phyloP scores from a whole-genome alignment of 2,113 vertebrate genomes.

The Columba livia region DNA sequence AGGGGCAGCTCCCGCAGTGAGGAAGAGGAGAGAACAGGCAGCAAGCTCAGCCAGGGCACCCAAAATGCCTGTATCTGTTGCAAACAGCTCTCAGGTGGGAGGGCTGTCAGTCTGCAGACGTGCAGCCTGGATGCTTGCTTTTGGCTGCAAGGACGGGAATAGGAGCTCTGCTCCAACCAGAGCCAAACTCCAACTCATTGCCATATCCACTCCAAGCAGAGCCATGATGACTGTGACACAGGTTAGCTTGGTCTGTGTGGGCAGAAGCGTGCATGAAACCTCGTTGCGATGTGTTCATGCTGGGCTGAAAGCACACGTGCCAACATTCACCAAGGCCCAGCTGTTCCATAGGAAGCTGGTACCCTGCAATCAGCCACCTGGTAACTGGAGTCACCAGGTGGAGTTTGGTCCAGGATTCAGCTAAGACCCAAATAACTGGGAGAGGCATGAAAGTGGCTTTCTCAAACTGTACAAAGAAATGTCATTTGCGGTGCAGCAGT shows the following conservation, averaged over 20 bases:
- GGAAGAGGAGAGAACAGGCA: neutral
- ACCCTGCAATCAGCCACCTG: neutral
- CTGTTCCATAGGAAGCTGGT: neutral
- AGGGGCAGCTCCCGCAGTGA: neutral
- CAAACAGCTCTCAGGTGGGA: neutral
- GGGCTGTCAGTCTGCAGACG: neutral
- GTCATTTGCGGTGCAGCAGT: rapidly evolving
- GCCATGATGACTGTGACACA: neutral
- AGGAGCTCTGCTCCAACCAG: neutral
- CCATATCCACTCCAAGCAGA: neutral
- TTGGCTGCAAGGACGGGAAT: neutral
- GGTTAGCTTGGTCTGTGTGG: neutral
- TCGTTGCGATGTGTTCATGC: neutral
- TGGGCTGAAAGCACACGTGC: rapidly evolving
- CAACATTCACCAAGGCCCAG: neutral
- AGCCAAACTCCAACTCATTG: rapidly evolving
- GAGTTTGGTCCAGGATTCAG: neutral
- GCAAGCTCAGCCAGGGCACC: neutral
- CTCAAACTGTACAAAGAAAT: neutral
- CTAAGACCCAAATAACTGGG: neutral
- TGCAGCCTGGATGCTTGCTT: neutral
- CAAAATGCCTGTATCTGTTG: neutral
- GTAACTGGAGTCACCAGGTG: neutral
- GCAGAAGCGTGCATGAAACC: rapidly evolving
- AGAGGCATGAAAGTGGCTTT: neutral